Conservation (phyloP, 2,797 vertebrate genomes). For the Mustela erminea region DNA sequence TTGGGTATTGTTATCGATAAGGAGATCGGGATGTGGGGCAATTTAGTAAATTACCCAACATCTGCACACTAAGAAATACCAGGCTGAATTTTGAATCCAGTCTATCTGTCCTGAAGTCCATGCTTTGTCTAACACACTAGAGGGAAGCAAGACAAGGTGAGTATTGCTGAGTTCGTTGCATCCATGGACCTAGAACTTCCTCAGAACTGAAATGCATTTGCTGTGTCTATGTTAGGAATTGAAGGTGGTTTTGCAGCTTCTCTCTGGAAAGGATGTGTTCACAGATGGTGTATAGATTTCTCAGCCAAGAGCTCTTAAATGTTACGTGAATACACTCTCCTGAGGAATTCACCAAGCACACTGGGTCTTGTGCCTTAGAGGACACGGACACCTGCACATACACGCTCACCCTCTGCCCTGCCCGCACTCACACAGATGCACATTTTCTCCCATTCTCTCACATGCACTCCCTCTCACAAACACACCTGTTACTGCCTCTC, state of each 20-base stretch:
- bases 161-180: neutral
- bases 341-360: neutral
- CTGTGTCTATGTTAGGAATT: neutral
- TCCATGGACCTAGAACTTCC: neutral
- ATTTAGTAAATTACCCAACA: neutral
- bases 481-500: slow-evolving; percentile 69
- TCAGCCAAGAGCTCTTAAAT: slow-evolving; percentile 61
- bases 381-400: neutral
- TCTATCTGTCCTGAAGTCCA: neutral
- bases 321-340: slow-evolving; percentile 1
- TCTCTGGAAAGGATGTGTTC: slow-evolving; percentile 9
- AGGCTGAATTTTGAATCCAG: neutral
- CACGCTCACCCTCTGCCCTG: neutral
- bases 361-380: neutral
- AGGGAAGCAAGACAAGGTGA: neutral
- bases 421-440: neutral
- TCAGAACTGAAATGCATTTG: neutral
- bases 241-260: slow-evolving; percentile 1
- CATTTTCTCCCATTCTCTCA: neutral
- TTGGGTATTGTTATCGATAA: neutral
- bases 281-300: slow-evolving; percentile 42
- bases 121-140: neutral
- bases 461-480: neutral
- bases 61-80: neutral
- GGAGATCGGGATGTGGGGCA: neutral